A percentile compares a stretch with the other conserved stretches of the same genome.
phyloP scores from a whole-genome alignment of 53 echinoderm and acorn worm species.

The Stichopus horrens region DNA sequence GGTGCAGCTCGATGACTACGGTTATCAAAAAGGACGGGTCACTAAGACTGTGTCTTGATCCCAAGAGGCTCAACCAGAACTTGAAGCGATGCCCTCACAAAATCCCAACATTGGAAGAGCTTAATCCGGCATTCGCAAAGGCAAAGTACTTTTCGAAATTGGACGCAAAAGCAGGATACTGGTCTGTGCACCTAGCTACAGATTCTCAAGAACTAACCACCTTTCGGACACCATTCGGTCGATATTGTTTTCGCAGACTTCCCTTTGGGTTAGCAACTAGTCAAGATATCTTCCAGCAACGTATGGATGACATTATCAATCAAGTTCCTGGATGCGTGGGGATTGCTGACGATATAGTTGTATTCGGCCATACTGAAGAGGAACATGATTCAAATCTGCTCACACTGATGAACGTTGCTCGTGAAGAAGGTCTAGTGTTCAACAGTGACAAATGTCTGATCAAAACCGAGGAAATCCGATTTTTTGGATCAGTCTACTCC shows the following conservation, averaged over 20 bases:
- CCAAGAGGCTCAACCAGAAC: conserved; percentile 48
- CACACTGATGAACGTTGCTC: conserved; percentile 41
- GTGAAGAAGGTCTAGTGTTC: conserved; percentile 57
- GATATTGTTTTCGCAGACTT: conserved; percentile 66
- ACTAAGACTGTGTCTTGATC: conserved; percentile 64
- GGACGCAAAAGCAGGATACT: conserved; percentile 69
- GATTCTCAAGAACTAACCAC: conserved; percentile 61
- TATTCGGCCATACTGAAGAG: conserved; percentile 36
- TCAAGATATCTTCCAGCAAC: conserved; percentile 71
- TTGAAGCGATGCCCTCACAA: conserved; percentile 63
- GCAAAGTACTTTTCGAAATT: conserved; percentile 67
- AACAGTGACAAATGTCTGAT: conserved; percentile 62
- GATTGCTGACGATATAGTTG: conserved; percentile 54
- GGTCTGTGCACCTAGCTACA: conserved; percentile 65
- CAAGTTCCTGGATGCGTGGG: conserved; percentile 56
- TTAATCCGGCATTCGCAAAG: conserved; percentile 55
- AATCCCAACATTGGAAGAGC: conserved; percentile 71
- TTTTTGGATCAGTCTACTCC: conserved; percentile 49
- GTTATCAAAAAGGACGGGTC: conserved; percentile 62
- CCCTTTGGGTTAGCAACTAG: conserved; percentile 61
- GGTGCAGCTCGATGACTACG: conserved; percentile 62
- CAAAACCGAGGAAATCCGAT: conserved; percentile 32
- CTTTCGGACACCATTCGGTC: conserved; percentile 66
- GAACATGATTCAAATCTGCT: conserved; percentile 54
- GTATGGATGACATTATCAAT: conserved; percentile 54